phyloP scores from a whole-genome alignment of 2,113 vertebrate species.

The Labeo catla region DNA sequence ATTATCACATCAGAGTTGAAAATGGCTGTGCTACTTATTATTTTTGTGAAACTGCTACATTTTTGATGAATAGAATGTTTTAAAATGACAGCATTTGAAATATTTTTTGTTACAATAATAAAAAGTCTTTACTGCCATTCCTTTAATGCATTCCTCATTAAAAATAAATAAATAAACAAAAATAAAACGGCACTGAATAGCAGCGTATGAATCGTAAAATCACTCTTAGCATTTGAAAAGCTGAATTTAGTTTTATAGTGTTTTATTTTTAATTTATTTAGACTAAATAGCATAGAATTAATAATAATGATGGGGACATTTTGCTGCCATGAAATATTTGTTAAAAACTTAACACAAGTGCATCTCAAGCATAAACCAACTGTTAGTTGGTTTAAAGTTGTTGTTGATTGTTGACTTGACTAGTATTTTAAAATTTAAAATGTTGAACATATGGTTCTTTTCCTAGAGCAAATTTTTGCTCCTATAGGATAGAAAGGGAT shows the following conservation, averaged over 20 bases:
- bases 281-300: not conserved
- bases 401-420: not conserved
- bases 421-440: not conserved
- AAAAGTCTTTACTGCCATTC: not conserved
- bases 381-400: not conserved
- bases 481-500: not conserved
- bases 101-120: not conserved
- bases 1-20: not conserved
- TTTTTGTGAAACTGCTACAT: not conserved
- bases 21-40: not conserved
- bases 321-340: not conserved
- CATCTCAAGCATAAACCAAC: not conserved
- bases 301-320: not conserved
- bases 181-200: not conserved
- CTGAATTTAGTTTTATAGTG: not conserved
- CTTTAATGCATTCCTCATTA: not conserved
- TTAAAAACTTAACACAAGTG: not conserved
- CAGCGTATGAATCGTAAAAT: not conserved
- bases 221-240: not conserved
- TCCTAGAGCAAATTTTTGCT: not conserved
- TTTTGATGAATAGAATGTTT: not conserved
- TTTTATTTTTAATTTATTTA: not conserved
- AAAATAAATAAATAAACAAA: not conserved
- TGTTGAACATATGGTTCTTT: not conserved
- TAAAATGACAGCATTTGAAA: not conserved